A percentile compares a stretch with the other conserved stretches of the same genome.
Conservation (phyloP, 2,113 vertebrate genomes). For the Gila orcuttii region DNA sequence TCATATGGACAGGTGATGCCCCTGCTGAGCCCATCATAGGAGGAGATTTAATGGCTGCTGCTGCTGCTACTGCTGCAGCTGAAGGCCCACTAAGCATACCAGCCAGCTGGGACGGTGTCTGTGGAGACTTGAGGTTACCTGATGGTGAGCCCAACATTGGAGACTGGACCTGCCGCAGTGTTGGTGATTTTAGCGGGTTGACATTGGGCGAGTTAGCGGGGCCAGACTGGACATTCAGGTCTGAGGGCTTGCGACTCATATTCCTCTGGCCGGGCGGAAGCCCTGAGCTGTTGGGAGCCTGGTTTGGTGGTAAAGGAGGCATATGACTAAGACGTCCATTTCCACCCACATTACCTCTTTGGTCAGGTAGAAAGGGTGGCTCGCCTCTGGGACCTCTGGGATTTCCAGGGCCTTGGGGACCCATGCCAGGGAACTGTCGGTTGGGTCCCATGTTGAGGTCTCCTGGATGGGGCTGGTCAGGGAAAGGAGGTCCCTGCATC, state of each 20-base stretch:
- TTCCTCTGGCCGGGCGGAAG: slow-evolving; percentile 75
- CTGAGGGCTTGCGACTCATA: slow-evolving; percentile 91
- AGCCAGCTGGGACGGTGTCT: slow-evolving; percentile 96
- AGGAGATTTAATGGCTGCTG: slow-evolving; percentile 93
- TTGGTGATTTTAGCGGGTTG: slow-evolving; percentile 95
- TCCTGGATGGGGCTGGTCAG: slow-evolving; percentile 88
- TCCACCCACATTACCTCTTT: slow-evolving; percentile 82
- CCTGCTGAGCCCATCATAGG: slow-evolving; percentile 97
- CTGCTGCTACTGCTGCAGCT: slow-evolving; percentile 84
- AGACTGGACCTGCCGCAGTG: slow-evolving; percentile 96
- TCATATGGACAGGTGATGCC: slow-evolving; percentile 98
- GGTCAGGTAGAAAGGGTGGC: slow-evolving; percentile 87
- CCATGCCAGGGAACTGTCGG: slow-evolving; percentile 89
- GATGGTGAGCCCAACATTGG: slow-evolving; percentile 98
- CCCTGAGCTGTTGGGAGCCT: slow-evolving; percentile 80
- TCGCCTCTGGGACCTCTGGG: slow-evolving; percentile 87
- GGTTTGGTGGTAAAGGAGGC: slow-evolving; percentile 88
- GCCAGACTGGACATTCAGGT: slow-evolving; percentile 86
- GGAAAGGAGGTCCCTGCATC: slow-evolving; percentile 84
- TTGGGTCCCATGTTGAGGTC: slow-evolving; percentile 90
- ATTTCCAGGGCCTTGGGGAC: slow-evolving; percentile 83
- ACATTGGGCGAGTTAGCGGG: slow-evolving; percentile 96
- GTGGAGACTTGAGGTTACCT: slow-evolving; percentile 96
- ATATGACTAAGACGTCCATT: slow-evolving; percentile 96
- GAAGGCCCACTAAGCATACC: slow-evolving; percentile 92